phyloP scores from a whole-genome alignment of 2,113 vertebrate genomes.

The Peromyscus californicus region DNA sequence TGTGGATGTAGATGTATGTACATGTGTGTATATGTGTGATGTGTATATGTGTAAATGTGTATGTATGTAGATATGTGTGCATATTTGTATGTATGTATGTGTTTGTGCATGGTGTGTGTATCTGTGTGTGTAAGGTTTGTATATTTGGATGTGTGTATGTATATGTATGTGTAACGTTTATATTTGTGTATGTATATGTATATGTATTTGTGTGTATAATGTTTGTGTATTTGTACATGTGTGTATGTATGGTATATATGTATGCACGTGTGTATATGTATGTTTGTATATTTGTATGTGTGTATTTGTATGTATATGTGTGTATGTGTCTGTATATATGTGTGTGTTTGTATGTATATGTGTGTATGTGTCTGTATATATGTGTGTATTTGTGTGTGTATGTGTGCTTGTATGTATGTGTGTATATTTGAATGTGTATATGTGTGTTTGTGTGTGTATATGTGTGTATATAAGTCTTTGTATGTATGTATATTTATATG shows the following conservation, averaged over 20 bases:
- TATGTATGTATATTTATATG: background rate
- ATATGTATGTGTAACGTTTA: background rate
- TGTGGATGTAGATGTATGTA: too few species aligned
- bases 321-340: background rate
- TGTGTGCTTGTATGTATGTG: background rate
- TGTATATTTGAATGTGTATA: background rate
- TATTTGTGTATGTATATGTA: background rate
- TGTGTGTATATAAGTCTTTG: background rate
- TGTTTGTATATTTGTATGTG: background rate
- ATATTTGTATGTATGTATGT: background rate
- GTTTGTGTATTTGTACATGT: background rate
- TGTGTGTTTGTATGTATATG: background rate
- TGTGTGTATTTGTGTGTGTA: background rate
- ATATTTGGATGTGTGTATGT: background rate
- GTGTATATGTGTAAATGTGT: background rate
- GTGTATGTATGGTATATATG: background rate
- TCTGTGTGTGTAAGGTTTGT: background rate
- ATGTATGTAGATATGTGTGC: background rate
- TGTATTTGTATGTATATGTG: background rate
- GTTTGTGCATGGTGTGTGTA: background rate
- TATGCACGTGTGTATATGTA: background rate
- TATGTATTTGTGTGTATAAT: background rate
- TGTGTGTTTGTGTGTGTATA: background rate
- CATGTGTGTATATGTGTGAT: background rate
- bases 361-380: fast-evolving